Percentiles rank a stretch among this genome's conserved stretches.
phyloP scores from a whole-genome alignment of 2,888 invertebrate species.

The Girardia tigrina region DNA sequence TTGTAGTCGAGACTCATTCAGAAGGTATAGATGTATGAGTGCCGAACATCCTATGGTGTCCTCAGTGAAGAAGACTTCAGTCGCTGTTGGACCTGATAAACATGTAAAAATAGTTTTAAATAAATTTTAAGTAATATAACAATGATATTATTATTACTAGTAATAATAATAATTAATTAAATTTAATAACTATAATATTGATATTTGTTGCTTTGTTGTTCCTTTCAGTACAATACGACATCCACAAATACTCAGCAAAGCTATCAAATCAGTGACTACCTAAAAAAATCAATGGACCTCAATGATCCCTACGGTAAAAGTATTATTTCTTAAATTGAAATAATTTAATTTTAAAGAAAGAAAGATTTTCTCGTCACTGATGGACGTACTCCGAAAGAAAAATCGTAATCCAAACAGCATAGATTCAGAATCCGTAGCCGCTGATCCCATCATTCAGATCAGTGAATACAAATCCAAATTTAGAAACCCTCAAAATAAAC shows the following conservation, averaged over 20 bases:
- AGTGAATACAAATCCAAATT: constrained; percentile 23
- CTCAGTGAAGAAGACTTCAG: background rate
- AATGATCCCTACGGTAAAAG: background rate
- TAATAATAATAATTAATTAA: no score
- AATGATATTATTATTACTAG: no score
- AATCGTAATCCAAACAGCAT: background rate
- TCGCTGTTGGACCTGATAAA: background rate
- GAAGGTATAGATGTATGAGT: background rate
- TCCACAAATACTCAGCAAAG: background rate
- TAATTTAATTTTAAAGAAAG: background rate
- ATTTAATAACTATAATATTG: no score
- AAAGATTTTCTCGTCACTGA: background rate
- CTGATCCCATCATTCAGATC: background rate
- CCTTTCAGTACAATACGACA: background rate
- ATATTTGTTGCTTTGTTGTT: no score
- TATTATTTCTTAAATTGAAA: background rate
- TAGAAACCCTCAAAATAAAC: constrained; percentile 1
- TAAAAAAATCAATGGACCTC: background rate
- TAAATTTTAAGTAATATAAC: no score
- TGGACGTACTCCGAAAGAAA: constrained; percentile 2
- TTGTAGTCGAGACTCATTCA: background rate
- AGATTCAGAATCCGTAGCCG: background rate
- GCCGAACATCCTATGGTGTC: background rate
- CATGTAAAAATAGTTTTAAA: no score
- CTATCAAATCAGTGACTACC: constrained; percentile 12